Percentiles rank a stretch among this genome's conserved stretches.
phyloP scores from a whole-genome alignment of 2,888 invertebrate species.

The Caenorhabditis japonica region DNA sequence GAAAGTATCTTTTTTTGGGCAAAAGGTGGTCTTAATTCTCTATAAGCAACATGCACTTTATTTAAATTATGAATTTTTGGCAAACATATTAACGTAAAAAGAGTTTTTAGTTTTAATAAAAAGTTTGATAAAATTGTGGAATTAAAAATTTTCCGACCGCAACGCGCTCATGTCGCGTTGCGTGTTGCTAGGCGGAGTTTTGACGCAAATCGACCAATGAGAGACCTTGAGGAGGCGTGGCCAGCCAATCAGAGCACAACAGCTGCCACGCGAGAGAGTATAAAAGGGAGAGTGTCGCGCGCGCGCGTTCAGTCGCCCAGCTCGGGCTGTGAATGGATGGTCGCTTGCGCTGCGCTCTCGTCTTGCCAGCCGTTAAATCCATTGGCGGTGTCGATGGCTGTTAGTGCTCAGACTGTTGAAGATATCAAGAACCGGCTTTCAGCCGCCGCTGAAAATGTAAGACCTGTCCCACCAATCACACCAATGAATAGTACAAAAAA shows the following conservation, averaged over 20 bases:
- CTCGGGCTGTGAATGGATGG: slow-evolving; percentile 68
- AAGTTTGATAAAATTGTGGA: not conserved
- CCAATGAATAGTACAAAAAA: slow-evolving; percentile 21
- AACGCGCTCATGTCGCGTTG: slow-evolving; percentile 28
- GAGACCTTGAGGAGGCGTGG: slow-evolving; percentile 11
- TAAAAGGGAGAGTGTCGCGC: slow-evolving; percentile 57
- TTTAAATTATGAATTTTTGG: no score
- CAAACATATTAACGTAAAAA: no score
- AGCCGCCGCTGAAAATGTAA: slow-evolving; percentile 74
- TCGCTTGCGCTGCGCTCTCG: slow-evolving; percentile 65
- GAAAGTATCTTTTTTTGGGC: no score
- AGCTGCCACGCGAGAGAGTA: slow-evolving; percentile 37
- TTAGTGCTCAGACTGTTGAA: slow-evolving; percentile 63
- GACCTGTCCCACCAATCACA: slow-evolving; percentile 38
- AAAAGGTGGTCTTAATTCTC: no score
- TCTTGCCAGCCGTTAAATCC: slow-evolving; percentile 58
- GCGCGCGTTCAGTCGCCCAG: slow-evolving; percentile 63
- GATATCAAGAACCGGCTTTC: slow-evolving; percentile 72
- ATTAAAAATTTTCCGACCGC: slow-evolving; percentile 19
- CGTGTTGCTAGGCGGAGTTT: slow-evolving; percentile 27
- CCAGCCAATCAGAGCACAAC: slow-evolving; percentile 35
- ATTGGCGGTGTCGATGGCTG: slow-evolving; percentile 63
- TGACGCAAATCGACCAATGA: not conserved
- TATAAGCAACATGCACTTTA: no score
- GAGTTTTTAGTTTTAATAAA: no score